These are phyloP conservation scores for Macrocentrus cingulum DNA, from an alignment of 1,140 invertebrate species.

Conservation along the genomic window DNA sequence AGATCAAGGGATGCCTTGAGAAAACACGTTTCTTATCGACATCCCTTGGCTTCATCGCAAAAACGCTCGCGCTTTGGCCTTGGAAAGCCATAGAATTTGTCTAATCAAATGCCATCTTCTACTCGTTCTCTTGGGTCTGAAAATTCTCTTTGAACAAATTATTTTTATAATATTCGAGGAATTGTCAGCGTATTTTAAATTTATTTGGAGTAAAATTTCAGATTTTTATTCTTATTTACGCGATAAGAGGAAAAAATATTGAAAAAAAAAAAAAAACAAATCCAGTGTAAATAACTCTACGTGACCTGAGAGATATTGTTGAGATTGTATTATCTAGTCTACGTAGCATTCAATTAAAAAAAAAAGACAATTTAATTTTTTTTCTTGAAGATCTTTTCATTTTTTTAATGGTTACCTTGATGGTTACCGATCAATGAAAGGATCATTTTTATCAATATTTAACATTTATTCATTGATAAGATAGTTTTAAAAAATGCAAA, in stretches of 20 bases:
- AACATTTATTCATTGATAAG: no score
- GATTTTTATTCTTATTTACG: no score
- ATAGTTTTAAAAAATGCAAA: no score
- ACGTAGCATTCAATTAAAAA: no score
- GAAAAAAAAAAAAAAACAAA: conserved; percentile 2
- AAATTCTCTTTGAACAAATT: no score
- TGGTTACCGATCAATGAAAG: no score
- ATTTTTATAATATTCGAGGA: neutral
- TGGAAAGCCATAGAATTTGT: conserved; percentile 29
- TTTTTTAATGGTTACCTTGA: no score
- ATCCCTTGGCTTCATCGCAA: conserved; percentile 63
- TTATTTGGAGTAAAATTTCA: neutral
- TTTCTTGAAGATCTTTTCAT: no score
- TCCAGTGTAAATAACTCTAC: conserved; percentile 22
- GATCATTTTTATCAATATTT: no score
- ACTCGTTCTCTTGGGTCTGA: no score
- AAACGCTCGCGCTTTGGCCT: conserved; percentile 50
- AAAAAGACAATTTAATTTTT: no score
- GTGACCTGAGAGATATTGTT: conserved; percentile 22
- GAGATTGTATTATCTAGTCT: conserved; percentile 6
- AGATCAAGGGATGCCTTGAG: conserved; percentile 81
- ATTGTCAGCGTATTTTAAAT: neutral
- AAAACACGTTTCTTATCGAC: conserved; percentile 85
- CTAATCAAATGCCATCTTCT: no score
- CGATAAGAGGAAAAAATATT: neutral